Percentiles rank a stretch among this genome's conserved stretches.
Conservation (phyloP, 2,797 vertebrate genomes). For the Acipenser oxyrinchus region DNA sequence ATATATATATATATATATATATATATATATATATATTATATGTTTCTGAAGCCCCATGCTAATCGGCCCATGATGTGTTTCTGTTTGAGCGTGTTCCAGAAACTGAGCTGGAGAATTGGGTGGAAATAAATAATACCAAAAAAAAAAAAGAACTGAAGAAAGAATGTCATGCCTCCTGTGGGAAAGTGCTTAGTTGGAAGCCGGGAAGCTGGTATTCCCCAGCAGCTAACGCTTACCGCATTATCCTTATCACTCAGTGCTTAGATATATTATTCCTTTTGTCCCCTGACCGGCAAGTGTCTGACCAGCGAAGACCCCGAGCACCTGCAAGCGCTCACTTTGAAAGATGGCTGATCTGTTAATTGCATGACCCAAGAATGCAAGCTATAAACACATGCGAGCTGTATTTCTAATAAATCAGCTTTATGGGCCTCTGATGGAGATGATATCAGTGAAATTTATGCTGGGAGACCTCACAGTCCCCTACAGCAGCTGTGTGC, state of each 20-base stretch:
- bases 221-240: slow-evolving; percentile 41
- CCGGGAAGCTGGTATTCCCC: slow-evolving; percentile 23
- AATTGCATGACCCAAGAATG: slow-evolving; percentile 88
- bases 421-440: slow-evolving; percentile 96
- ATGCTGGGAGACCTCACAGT: slow-evolving; percentile 76
- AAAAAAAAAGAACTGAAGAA: too few species aligned
- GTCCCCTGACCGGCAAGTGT: slow-evolving; percentile 42
- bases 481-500: slow-evolving; percentile 79
- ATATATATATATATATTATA: too few species aligned
- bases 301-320: slow-evolving; percentile 37
- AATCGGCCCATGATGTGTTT: too few species aligned
- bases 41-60: too few species aligned
- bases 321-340: slow-evolving; percentile 90
- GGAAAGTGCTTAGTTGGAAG: slow-evolving; percentile 22
- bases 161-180: too few species aligned
- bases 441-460: slow-evolving; percentile 93
- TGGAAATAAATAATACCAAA: too few species aligned
- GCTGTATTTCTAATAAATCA: slow-evolving; percentile 98
- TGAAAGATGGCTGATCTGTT: slow-evolving; percentile 81
- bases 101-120: too few species aligned
- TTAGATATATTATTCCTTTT: slow-evolving; percentile 31
- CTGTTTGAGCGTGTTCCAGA: too few species aligned
- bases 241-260: slow-evolving; percentile 39
- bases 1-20: too few species aligned
- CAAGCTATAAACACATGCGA: slow-evolving; percentile 88